Conservation (phyloP, 2,113 vertebrate species). For the Sarotherodon lohbergeri region DNA sequence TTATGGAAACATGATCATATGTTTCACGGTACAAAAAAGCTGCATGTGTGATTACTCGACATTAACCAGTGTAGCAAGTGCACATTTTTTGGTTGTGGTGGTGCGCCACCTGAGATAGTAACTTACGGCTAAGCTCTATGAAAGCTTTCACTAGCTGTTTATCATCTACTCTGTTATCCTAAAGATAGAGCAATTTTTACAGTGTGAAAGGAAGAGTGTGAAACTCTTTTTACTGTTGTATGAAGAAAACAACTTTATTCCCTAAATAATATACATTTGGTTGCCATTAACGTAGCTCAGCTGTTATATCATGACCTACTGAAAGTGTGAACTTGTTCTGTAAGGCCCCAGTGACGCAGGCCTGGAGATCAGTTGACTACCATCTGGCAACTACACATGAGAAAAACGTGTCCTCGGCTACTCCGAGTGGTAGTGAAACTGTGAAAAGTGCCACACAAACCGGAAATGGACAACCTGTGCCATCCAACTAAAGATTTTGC, state of each 20-base stretch:
- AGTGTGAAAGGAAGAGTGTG: not conserved
- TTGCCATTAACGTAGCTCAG: not conserved
- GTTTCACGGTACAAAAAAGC: constrained; percentile 62
- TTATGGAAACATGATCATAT: constrained; percentile 66
- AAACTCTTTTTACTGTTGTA: not conserved
- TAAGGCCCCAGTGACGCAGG: not conserved
- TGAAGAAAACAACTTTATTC: not conserved
- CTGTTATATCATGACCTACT: not conserved
- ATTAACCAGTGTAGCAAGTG: constrained; percentile 39
- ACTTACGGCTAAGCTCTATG: not conserved
- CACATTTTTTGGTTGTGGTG: not conserved
- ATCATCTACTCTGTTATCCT: not conserved
- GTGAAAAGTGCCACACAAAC: not conserved
- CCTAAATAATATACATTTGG: not conserved
- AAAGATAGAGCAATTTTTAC: not conserved
- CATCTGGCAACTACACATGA: not conserved
- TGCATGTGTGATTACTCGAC: constrained; percentile 84
- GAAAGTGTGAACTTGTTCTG: not conserved
- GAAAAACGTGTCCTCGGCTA: not conserved
- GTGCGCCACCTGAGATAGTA: not conserved
- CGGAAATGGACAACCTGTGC: not conserved
- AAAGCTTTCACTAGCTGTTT: not conserved
- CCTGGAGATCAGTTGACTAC: not conserved
- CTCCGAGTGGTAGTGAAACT: not conserved
- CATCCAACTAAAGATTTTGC: not conserved